These are phyloP conservation scores for Pristionchus exspectatus DNA, from an alignment of 2,888 invertebrate species.

Conservation along the genomic window DNA sequence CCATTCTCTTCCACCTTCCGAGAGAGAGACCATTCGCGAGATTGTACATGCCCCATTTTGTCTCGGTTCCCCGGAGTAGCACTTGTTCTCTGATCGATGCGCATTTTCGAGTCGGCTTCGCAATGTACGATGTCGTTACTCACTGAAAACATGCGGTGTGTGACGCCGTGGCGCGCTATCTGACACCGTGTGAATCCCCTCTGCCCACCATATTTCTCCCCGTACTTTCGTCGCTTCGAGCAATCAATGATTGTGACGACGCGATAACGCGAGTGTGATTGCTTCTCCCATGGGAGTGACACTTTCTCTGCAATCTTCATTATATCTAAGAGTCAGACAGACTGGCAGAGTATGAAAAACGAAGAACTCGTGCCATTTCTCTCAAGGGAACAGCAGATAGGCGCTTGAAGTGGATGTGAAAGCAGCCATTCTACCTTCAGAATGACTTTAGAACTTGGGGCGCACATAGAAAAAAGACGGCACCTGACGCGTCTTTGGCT, in stretches of 20 bases:
- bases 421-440: background rate
- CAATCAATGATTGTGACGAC: conserved; percentile 3
- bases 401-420: conserved; percentile 1
- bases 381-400: background rate
- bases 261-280: conserved; percentile 1
- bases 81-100: background rate
- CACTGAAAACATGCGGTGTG: background rate
- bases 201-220: background rate
- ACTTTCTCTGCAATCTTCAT: background rate
- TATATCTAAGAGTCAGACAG: background rate
- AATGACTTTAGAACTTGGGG: background rate
- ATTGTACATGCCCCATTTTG: background rate
- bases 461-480: background rate
- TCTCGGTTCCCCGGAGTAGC: too few species aligned
- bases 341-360: background rate
- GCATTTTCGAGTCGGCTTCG: background rate
- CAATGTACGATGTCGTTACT: background rate
- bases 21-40: background rate
- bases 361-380: background rate
- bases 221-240: background rate
- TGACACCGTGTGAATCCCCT: background rate
- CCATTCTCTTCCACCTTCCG: background rate
- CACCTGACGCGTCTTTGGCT: background rate
- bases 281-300: background rate
- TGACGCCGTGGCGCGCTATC: conserved; percentile 1